Conservation (phyloP, 2,113 vertebrate genomes). For the Neolamprologus toae region DNA sequence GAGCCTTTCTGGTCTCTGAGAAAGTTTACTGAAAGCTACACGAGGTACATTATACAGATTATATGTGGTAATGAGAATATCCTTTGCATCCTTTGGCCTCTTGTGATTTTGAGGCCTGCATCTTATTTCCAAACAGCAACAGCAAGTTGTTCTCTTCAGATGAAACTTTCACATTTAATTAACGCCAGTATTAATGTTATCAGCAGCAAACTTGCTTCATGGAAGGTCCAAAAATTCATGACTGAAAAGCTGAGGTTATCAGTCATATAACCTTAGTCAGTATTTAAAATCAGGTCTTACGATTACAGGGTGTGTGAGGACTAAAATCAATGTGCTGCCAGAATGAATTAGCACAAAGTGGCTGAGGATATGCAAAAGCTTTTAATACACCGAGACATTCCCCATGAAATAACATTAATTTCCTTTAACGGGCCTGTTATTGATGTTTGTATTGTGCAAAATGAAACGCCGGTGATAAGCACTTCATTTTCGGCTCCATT, state of each 20-base stretch:
- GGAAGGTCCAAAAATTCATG: background rate
- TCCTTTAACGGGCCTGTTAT: background rate
- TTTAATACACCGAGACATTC: background rate
- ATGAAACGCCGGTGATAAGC: background rate
- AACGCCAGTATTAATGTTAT: background rate
- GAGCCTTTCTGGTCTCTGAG: background rate
- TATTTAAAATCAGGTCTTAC: background rate
- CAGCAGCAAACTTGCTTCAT: background rate
- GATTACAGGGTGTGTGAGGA: background rate
- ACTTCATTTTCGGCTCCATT: background rate
- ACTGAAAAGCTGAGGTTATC: background rate
- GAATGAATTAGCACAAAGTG: background rate
- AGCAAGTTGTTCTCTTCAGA: background rate
- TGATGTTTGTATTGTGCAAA: background rate
- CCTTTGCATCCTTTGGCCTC: background rate
- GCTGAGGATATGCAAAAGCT: background rate
- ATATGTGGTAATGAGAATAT: background rate
- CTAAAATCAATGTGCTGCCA: background rate
- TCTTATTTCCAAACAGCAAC: background rate
- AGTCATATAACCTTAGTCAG: background rate
- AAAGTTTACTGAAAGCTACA: background rate
- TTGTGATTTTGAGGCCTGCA: background rate
- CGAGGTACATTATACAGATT: background rate
- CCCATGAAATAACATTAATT: background rate
- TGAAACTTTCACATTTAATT: background rate